Evolutionary conservation across 2,797 vertebrate genomes (phyloP).

Genomic region (Pachyuromys duprasi): DNA sequence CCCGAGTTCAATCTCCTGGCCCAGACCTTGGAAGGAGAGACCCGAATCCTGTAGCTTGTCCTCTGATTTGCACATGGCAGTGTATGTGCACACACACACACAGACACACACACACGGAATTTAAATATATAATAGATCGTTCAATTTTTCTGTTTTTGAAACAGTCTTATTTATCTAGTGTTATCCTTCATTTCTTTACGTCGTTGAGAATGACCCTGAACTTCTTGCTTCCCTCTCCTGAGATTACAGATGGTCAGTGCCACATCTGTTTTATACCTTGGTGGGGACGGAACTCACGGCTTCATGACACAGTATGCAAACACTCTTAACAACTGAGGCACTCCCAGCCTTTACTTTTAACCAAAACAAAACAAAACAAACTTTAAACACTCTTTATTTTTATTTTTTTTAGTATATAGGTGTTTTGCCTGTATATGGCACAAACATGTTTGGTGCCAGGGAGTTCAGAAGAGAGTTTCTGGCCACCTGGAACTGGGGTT

Average conservation of each 20-base stretch:
- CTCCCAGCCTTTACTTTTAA: not conserved
- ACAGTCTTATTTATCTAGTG: not conserved
- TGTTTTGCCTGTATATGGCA: not conserved
- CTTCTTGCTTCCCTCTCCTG: not conserved
- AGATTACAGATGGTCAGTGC: not conserved
- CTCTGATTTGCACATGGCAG: not conserved
- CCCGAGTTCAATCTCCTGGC: not conserved
- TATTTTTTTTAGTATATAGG: not conserved
- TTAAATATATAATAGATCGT: no score
- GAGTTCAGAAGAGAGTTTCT: not conserved
- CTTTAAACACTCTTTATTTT: no score
- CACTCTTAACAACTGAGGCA: not conserved
- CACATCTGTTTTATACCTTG: not conserved
- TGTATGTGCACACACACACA: fast-evolving
- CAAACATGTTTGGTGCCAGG: not conserved
- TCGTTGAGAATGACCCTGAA: not conserved
- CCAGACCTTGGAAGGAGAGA: not conserved
- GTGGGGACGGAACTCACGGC: not conserved
- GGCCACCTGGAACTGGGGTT: not conserved
- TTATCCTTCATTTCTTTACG: not conserved
- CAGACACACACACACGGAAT: not conserved
- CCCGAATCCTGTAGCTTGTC: not conserved
- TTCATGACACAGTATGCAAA: not conserved
- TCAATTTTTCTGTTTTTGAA: not conserved
- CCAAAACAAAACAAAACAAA: no score